These are phyloP conservation scores for Prenolepis imparis DNA, from an alignment of 2,888 invertebrate genomes.

Conservation along the genomic window DNA sequence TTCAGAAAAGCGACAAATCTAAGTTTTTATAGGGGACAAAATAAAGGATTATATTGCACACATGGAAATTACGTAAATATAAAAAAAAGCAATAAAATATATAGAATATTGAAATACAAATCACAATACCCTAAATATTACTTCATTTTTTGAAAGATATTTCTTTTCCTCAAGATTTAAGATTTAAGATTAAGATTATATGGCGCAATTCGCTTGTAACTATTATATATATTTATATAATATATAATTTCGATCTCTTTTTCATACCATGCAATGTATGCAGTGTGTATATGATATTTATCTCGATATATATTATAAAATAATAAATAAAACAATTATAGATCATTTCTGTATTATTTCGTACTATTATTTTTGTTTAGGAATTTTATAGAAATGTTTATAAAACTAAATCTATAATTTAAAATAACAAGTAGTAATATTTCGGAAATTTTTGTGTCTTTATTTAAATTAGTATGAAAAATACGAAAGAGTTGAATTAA, in stretches of 20 bases:
- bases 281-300: neutral
- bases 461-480: too few relatives aligned
- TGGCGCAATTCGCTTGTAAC: too few relatives aligned
- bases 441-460: too few relatives aligned
- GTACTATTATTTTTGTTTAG: neutral
- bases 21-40: neutral
- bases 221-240: too few relatives aligned
- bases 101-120: neutral
- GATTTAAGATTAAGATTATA: too few relatives aligned
- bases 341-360: neutral
- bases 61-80: neutral
- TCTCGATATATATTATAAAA: neutral
- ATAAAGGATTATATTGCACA: neutral
- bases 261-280: neutral
- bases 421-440: too few relatives aligned
- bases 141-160: neutral
- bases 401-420: too few relatives aligned
- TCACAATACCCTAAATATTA: neutral
- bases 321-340: constrained; percentile 7
- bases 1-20: neutral
- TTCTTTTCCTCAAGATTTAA: neutral
- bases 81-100: neutral
- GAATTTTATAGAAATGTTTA: neutral
- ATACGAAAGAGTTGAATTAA: too few relatives aligned
- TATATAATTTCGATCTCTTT: too few relatives aligned